Base-by-base conservation (phyloP, 2,113 vertebrate genomes). In the Anhinga anhinga region DNA sequence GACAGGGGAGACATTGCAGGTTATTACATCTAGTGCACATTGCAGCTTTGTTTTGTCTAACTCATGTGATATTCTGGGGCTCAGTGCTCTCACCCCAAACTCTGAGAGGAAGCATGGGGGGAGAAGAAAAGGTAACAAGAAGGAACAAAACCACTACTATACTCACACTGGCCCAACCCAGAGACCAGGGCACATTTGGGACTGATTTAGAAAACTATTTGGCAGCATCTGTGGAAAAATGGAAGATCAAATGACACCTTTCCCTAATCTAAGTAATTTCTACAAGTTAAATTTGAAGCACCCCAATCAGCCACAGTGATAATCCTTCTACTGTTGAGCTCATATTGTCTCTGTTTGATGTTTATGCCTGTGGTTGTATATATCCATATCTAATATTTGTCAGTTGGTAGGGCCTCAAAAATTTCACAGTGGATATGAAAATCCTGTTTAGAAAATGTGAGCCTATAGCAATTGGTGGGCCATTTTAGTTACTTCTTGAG, bases 121-220 rank as follows among this genome's bases (percentile, higher is more conserved):
- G 76, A 86, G 72, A 93, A 95, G 38, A 58, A 84, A 95, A 91
- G 78, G 91, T 73, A 90, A 71, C 23, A 74, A 94, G 67, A 42
- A 81, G 61, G 91, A 96, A 97, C 93, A 95, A 96, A 97, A 89
- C 91, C 44, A 56, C 93, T 85, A 82, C 92, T 95, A 36, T 96
- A 86, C 79, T 96, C 93, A 81, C 45, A 44, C 55, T n/a, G 45
- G 62, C 78, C 71, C 55, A 95, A 81, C 25, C 44, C 42, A 73
- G 71, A 94, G 85, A 80, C 29, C 45, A 71, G 59, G 62, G 71
- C 90, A 96, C 94, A 96, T 97, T 97, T 96, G 96, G 96, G 93
- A 97, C 94, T 95, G 90, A 96, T 97, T 97, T 97, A 95, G 67
- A 90, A 93, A 97, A 93, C 63, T 97, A 93, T 96, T 97, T 94